Conservation (phyloP, 1,140 invertebrate genomes). For the Heterodera schachtii region DNA sequence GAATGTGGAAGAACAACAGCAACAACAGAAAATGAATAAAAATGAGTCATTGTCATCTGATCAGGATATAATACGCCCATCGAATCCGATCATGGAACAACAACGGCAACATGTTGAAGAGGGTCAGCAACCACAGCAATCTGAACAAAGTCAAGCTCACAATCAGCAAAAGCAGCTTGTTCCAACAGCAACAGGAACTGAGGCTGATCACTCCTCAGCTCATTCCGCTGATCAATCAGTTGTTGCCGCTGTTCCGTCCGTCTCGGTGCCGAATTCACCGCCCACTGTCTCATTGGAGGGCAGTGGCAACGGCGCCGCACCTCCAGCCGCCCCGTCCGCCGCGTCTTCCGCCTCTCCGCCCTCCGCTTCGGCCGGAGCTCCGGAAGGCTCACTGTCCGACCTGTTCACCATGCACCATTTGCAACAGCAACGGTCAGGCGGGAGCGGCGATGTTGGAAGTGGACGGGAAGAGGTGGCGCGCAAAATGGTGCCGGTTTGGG, state of each 20-base stretch:
- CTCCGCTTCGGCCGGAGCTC: no score
- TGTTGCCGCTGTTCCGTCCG: neutral
- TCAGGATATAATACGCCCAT: neutral
- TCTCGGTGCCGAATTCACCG: neutral
- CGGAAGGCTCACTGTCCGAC: constrained; percentile 5
- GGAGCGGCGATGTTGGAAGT: neutral
- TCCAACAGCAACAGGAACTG: no score
- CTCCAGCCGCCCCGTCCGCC: neutral
- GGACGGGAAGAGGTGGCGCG: constrained; percentile 1
- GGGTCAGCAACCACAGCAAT: no score
- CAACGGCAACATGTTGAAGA: neutral
- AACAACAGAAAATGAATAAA: no score
- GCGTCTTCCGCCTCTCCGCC: no score
- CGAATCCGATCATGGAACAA: neutral
- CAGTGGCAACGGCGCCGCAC: no score
- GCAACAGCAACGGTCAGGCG: neutral
- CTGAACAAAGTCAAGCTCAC: no score
- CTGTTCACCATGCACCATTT: constrained; percentile 15
- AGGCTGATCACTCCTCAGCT: neutral
- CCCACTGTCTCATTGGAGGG: neutral
- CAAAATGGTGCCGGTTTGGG: constrained; percentile 4
- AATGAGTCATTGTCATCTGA: neutral
- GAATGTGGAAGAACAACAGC: neutral
- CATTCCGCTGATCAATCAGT: neutral
- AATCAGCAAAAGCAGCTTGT: no score